Evolutionary conservation across 2,888 invertebrate genomes (phyloP), one percentile per base, ranked within the genome.

Genomic region (Tetragonula carbonaria): DNA sequence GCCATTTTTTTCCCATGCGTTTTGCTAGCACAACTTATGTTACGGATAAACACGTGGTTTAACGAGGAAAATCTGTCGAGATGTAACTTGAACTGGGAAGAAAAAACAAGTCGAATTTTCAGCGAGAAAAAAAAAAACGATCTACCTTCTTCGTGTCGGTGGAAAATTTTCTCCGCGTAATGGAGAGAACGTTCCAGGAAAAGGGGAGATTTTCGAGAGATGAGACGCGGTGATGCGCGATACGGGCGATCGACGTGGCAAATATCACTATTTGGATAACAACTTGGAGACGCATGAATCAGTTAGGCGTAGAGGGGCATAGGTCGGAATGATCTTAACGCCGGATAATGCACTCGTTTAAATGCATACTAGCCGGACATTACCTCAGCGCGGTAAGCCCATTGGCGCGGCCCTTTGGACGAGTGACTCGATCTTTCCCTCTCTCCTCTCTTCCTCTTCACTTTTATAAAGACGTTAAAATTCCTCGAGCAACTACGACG

Each of bases 361-460:
- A 94, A 94, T 94, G 94, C 94, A 94, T 94, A 92, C 93, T 93
- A 91, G 92, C 89, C 88, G 89, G 85, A 90, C 90, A 91, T 93
- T 91, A 90, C 84, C 88, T 91, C 89, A 91, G 84, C 77, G 70
- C 67, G 88, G 85, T 91, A 90, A 93, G 90, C 91, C 88, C 53
- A 80, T 77, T 67, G 55, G 77, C 55, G 59, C 74, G 72, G 67
- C 73, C 74, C 73, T 67, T 18, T 74, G 75, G 74, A 67, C 86
- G 72, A 84, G 86, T 83, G 80, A 78, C 73, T 67, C 81, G 66
- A 76, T 81, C 55, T 81, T 63, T 78, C 78, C 63, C 80, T 67
- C 77, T 70, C 45, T 11, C 33, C 33, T 33, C 33, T 33, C 33
- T 3, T 63, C 82, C 74, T 74, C 82, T 81, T 80, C 84, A 86